A percentile compares a stretch with the other conserved stretches of the same genome.
Evolutionary conservation across 2,797 vertebrate genomes (phyloP).

Genomic region (Luscinia luscinia): DNA sequence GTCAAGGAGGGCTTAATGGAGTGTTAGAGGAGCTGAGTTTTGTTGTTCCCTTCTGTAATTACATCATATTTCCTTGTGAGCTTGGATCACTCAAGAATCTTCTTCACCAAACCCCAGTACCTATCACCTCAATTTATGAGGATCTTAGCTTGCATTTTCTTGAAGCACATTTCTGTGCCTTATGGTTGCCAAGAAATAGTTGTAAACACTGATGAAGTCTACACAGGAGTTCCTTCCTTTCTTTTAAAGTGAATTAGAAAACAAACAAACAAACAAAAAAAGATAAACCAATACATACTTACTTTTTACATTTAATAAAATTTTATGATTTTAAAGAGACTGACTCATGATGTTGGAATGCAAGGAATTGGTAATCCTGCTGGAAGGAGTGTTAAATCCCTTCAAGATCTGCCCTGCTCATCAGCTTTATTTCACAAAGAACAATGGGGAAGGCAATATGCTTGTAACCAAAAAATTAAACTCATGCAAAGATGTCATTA

Average conservation of each 20-base stretch:
- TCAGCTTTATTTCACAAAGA: neutral
- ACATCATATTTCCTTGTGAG: neutral
- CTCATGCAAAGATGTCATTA: neutral
- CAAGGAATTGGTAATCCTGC: neutral
- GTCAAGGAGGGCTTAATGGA: neutral
- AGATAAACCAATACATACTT: neutral
- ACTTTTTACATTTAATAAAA: slow-evolving; percentile 26
- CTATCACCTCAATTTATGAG: neutral
- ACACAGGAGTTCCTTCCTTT: neutral
- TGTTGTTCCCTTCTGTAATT: neutral
- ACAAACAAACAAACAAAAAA: neutral
- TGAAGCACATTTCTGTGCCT: neutral
- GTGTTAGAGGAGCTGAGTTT: neutral
- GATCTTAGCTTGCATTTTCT: neutral
- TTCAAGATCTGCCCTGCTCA: neutral
- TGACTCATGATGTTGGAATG: neutral
- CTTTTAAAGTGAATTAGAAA: neutral
- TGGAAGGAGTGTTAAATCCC: slow-evolving; percentile 3
- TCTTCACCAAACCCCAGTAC: neutral
- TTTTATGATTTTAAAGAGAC: neutral
- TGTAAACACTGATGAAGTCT: neutral
- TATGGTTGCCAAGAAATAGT: neutral
- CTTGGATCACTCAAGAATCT: neutral
- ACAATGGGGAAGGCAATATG: neutral
- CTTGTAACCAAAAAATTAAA: neutral